Conservation (phyloP, 2,113 vertebrate species). For the Ceratotherium simum region DNA sequence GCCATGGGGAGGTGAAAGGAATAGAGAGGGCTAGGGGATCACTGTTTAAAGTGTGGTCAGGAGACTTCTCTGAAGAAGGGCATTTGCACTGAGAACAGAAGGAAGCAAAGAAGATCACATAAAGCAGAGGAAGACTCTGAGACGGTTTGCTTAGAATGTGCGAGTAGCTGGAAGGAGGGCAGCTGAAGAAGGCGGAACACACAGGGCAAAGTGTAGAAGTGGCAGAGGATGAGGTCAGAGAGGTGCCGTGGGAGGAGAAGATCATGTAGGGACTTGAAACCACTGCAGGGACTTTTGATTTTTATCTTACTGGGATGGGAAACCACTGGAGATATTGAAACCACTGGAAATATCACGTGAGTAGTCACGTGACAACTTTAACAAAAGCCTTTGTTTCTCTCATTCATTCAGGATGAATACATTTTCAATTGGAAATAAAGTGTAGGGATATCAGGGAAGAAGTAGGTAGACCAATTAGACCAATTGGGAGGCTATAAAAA, state of each 20-base stretch:
- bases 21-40: background rate
- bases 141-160: background rate
- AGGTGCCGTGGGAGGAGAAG: background rate
- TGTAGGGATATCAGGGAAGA: background rate
- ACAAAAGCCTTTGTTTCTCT: background rate
- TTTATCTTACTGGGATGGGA: background rate
- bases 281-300: background rate
- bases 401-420: background rate
- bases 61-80: background rate
- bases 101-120: background rate
- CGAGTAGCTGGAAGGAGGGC: background rate
- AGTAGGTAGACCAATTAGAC: background rate
- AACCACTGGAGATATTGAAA: background rate
- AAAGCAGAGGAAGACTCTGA: background rate
- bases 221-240: background rate
- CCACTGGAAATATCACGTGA: no score
- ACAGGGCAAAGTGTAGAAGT: rapidly evolving
- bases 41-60: background rate
- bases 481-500: background rate
- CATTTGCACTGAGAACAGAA: background rate
- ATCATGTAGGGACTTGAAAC: background rate
- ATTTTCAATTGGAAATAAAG: background rate
- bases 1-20: background rate
- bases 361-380: background rate
- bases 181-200: background rate